Conservation (phyloP, 2,113 vertebrate genomes). For the Neodontobutis hainanensis region DNA sequence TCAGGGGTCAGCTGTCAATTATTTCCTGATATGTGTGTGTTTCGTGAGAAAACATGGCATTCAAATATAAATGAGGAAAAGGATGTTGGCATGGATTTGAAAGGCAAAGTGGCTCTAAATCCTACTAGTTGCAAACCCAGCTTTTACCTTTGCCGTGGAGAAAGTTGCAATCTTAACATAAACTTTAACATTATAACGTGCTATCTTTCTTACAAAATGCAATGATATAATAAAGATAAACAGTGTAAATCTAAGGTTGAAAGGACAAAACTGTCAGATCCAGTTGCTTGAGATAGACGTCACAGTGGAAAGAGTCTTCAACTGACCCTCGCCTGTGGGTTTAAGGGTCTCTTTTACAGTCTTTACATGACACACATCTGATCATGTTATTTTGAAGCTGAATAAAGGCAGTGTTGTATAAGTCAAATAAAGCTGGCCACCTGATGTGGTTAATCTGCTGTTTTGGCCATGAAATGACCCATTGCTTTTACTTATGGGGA, state of each 20-base stretch:
- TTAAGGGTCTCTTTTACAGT: conserved; percentile 18
- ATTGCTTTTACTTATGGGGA: neutral
- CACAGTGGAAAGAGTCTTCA: conserved; percentile 33
- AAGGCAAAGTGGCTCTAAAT: conserved; percentile 45
- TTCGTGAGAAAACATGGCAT: conserved; percentile 6
- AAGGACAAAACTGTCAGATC: conserved; percentile 1
- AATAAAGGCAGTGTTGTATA: conserved; percentile 51
- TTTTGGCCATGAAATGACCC: conserved; percentile 2
- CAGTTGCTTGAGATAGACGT: conserved; percentile 5
- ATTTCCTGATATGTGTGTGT: conserved; percentile 28
- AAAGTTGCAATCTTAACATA: too few species aligned
- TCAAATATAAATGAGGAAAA: conserved; percentile 49
- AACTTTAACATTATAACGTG: neutral
- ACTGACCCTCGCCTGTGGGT: conserved; percentile 23
- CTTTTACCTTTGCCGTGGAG: neutral
- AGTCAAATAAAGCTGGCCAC: conserved; percentile 59
- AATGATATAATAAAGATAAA: neutral
- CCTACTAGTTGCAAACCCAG: neutral
- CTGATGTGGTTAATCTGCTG: conserved; percentile 44
- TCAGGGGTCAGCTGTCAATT: conserved; percentile 52
- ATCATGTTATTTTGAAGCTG: conserved; percentile 16
- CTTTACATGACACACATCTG: conserved; percentile 28
- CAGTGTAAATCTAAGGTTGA: neutral
- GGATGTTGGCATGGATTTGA: conserved; percentile 53
- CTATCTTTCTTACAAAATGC: neutral